phyloP scores from a whole-genome alignment of 2,113 vertebrate species.

The Leucopsar rothschildi region DNA sequence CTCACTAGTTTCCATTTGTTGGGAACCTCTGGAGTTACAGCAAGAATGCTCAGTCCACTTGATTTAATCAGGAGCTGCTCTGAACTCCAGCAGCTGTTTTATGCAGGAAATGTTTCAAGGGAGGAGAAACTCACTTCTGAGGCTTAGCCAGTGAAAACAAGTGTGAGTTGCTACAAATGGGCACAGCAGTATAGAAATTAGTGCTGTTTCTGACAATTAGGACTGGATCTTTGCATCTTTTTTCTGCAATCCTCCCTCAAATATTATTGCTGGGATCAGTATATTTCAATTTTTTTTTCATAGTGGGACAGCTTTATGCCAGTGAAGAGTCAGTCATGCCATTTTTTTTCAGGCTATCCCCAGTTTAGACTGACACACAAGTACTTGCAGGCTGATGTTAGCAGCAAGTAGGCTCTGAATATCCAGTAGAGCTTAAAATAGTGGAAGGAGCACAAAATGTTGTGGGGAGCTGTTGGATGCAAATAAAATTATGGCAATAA shows the following conservation, averaged over 20 bases:
- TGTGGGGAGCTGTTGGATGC: neutral
- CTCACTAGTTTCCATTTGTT: neutral
- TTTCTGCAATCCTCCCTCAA: neutral
- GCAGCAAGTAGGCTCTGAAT: neutral
- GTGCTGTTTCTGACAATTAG: neutral
- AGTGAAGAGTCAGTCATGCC: neutral
- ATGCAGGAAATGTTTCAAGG: neutral
- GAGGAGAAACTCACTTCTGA: neutral
- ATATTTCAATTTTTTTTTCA: rapidly evolving
- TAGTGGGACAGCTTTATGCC: neutral
- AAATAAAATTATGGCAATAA: neutral
- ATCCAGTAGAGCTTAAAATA: neutral
- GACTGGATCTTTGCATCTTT: neutral
- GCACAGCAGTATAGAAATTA: neutral
- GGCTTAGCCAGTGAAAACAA: neutral
- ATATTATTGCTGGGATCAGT: neutral
- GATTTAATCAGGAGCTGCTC: neutral
- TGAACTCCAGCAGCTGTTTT: neutral
- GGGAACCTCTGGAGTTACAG: neutral
- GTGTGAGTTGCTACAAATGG: neutral
- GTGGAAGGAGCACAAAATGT: neutral
- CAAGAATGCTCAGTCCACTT: neutral
- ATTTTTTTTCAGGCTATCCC: neutral
- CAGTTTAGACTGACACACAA: neutral
- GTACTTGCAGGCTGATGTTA: neutral